phyloP scores from a whole-genome alignment of 2,888 invertebrate species.

The Lasioglossum malachurum region DNA sequence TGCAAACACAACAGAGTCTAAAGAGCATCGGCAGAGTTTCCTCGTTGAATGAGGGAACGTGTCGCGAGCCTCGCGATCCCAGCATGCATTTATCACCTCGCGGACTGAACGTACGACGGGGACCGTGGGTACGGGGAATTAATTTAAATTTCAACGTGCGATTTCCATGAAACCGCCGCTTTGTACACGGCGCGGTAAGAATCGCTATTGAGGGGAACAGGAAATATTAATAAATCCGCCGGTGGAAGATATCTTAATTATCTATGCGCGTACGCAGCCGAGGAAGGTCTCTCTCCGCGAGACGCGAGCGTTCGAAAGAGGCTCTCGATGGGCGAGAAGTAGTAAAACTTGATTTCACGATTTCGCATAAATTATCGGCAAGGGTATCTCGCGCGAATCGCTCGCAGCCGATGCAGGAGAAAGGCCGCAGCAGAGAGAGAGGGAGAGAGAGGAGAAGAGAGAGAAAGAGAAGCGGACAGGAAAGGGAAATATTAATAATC shows the following conservation, averaged over 20 bases:
- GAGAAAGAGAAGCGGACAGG: slow-evolving; percentile 45
- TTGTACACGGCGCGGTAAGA: slow-evolving; percentile 15
- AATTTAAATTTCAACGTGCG: slow-evolving; percentile 36
- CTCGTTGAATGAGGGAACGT: neutral
- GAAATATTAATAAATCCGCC: slow-evolving; percentile 69
- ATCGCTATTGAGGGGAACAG: slow-evolving; percentile 40
- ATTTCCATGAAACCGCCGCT: slow-evolving; percentile 40
- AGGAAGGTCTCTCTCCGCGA: slow-evolving; percentile 52
- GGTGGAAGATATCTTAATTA: slow-evolving; percentile 75
- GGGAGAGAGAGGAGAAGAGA: slow-evolving; percentile 59
- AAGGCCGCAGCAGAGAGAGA: slow-evolving; percentile 46
- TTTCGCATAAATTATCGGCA: slow-evolving; percentile 77
- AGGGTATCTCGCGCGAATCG: slow-evolving; percentile 64
- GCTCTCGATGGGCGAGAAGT: slow-evolving; percentile 71
- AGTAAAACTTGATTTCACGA: slow-evolving; percentile 80
- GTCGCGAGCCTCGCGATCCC: slow-evolving; percentile 11
- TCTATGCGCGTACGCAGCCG: slow-evolving; percentile 52
- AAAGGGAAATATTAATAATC: slow-evolving; percentile 75
- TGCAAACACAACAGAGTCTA: neutral
- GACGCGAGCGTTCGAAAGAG: slow-evolving; percentile 40
- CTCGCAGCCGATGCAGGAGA: slow-evolving; percentile 49
- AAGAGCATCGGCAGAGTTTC: neutral
- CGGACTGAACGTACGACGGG: slow-evolving; percentile 15
- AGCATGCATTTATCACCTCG: slow-evolving; percentile 19
- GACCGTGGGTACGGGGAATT: slow-evolving; percentile 13